A percentile compares a stretch with the other conserved stretches of the same genome.
Conservation (phyloP, 2,113 vertebrate genomes). For the Myocastor coypus region DNA sequence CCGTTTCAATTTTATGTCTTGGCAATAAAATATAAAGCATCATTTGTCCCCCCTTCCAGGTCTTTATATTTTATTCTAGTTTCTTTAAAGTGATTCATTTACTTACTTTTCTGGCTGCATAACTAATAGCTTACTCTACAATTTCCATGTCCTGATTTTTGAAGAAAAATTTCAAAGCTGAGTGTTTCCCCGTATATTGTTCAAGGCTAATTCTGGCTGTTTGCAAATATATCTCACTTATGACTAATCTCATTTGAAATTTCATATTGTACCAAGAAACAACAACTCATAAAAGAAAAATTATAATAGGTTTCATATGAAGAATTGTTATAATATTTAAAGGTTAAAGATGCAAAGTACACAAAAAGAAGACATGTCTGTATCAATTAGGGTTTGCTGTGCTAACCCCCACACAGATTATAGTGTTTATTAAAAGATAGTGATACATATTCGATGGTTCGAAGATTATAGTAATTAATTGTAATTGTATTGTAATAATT, state of each 20-base stretch:
- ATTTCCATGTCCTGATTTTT: conserved; percentile 27
- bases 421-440: neutral
- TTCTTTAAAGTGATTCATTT: conserved; percentile 12
- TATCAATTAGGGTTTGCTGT: neutral
- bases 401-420: neutral
- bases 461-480: neutral
- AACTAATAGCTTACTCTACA: neutral
- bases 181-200: neutral
- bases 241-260: conserved; percentile 65
- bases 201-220: conserved; percentile 52
- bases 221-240: conserved; percentile 57
- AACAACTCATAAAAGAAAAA: conserved; percentile 3
- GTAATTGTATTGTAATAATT: too few species aligned
- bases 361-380: neutral
- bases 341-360: neutral
- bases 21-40: neutral
- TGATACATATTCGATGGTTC: neutral
- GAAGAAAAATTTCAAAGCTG: conserved; percentile 68
- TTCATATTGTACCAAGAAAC: neutral
- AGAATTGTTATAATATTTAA: neutral
- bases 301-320: neutral
- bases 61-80: conserved; percentile 37
- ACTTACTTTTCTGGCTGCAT: neutral
- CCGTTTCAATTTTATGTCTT: neutral
- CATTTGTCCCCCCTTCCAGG: neutral